Evolutionary conservation across 1,140 invertebrate species (phyloP), one percentile per base, ranked within the genome.

Genomic region (Brachionus sp.): DNA sequence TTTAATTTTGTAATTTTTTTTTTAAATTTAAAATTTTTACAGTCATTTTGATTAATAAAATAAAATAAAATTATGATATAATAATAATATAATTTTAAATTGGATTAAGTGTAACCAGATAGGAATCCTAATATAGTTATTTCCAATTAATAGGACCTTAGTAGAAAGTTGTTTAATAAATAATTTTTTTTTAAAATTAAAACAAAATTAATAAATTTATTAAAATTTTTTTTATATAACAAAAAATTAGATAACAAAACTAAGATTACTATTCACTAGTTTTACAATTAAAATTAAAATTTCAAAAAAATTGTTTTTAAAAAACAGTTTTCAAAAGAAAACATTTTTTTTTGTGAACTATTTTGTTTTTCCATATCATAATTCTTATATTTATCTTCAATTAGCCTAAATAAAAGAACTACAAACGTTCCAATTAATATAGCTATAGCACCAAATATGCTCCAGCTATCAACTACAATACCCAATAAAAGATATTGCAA

Each of bases 381-480:
- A n/a, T 33, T 42, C 25, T 80, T 37, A 66, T 62, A 80, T 33
- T 80, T 80, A 19, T 44, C 57, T 19, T 80, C 77, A 25, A 80
- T 25, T n/a, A 80, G 25, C 3, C 50, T 25, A 80, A 62, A 80
- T 23, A 66, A 37, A 5, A 80, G 39, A 1, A 80, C 62, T 3
- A 42, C 35, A 66, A 80, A 80, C 2, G 77, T 80, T 37, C 77
- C 77, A 9, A 66, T 9, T 12, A 80, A 13, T 19, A 80, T 80
- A 7, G 25, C 33, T 10, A 80, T 62, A 9, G 50, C 77, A n/a
- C 77, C 77, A 39, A 80, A 33, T 62, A 80, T 66, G 13, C 46
- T 62, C 77, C 53, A 66, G n/a, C 16, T 23, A 66, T 80, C 77
- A 10, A 66, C 37, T 6, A 29, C 5, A 23, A 80, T 80, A 44